Evolutionary conservation across 35 echinoderm and acorn worm species (phyloP), one percentile per base, ranked within the genome.

Genomic region (Patiria miniata): DNA sequence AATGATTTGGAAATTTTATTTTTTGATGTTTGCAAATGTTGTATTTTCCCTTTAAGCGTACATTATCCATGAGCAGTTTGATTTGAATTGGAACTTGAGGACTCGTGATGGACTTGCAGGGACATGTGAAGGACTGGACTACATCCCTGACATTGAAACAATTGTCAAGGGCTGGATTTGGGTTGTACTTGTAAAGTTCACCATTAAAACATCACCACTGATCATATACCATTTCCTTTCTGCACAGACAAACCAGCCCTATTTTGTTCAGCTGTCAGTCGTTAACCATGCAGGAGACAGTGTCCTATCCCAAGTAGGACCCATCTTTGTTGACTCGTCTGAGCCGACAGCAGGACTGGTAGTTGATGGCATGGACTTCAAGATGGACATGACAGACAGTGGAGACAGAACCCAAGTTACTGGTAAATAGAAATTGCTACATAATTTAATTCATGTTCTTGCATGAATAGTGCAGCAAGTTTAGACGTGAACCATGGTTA

Each of bases 281-380:
- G 38, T 51, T 0, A 90, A 90, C 65, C 39, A 40, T 10, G 88
- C 88, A 29, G 61, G 80, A 5, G 57, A 29, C 15, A 69, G 52
- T 51, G 23, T 76, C 1, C 33, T 1, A 16, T 52, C 56, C 44
- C 65, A 21, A 36, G 81, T 61, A 21, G 38, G 54, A 39, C 88
- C 88, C 68, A 83, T 90, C 39, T 37, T 90, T 37, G 36, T 90
- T n/a, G 80, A 90, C 40, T 7, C 5, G 10, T 68, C 61, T 10
- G 79, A 77, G 39, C 88, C 88, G 3, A 44, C 39, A 32, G 10
- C 58, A 6, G 88, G 88, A 12, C 40, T 90, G 39, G 88, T 90
- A 12, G 79, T 68, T 16, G 88, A 90, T 83, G 88, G 88, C 10
- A 7, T 69, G 21, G 80, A 90, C 33, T 90, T 83, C 57, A 40